phyloP scores from a whole-genome alignment of 2,113 vertebrate species.

The Haplochromis burtoni region DNA sequence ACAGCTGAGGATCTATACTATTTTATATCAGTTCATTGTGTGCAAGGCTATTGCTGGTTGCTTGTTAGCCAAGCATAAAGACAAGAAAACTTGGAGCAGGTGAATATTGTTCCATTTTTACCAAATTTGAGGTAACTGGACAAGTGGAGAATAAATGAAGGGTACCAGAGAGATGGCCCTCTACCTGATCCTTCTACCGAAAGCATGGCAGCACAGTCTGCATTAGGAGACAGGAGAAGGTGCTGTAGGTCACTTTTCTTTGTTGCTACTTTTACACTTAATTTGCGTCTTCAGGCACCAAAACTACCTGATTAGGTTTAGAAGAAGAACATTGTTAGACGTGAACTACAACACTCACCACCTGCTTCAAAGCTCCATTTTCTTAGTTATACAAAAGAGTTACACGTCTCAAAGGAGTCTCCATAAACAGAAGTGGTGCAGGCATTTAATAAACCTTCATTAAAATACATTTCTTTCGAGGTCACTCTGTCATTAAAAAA shows the following conservation, averaged over 20 bases:
- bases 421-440: neutral
- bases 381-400: neutral
- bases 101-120: neutral
- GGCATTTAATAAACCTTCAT: neutral
- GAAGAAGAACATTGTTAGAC: neutral
- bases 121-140: neutral
- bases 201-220: neutral
- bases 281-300: neutral
- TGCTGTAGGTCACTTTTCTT: neutral
- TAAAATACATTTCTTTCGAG: neutral
- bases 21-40: neutral
- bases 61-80: neutral
- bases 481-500: neutral
- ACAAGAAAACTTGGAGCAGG: neutral
- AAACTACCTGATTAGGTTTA: neutral
- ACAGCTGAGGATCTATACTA: neutral
- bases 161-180: neutral
- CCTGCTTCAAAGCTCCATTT: neutral
- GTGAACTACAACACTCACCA: neutral
- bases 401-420: neutral
- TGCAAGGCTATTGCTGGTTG: neutral
- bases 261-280: neutral
- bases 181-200: neutral
- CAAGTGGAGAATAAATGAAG: neutral
- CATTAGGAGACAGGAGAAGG: neutral